phyloP scores from a whole-genome alignment of 2,797 vertebrate genomes.

The Enteromius viviparus region DNA sequence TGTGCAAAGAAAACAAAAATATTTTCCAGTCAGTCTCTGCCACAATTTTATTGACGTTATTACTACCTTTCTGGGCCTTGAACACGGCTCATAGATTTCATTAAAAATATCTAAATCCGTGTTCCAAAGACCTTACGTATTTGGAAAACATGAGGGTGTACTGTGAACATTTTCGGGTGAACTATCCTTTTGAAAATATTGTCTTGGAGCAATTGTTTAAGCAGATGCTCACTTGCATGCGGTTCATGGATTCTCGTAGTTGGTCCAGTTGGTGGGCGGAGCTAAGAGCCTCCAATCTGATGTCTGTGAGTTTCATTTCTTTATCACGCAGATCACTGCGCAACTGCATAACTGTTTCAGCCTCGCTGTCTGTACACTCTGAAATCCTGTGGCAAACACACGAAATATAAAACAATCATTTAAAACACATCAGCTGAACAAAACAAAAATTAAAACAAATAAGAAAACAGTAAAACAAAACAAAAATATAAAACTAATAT shows the following conservation, averaged over 20 bases:
- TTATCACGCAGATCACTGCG: conserved; percentile 89
- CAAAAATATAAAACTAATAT: background rate
- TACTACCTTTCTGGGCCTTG: background rate
- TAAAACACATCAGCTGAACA: background rate
- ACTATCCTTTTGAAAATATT: background rate
- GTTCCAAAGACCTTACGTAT: too few species aligned
- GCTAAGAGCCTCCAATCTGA: conserved; percentile 87
- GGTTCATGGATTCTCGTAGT: conserved; percentile 88
- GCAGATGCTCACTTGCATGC: conserved; percentile 81
- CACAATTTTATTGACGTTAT: background rate
- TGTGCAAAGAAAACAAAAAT: too few species aligned
- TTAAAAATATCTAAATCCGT: background rate
- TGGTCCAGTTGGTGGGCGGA: conserved; percentile 90
- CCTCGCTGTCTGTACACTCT: conserved; percentile 69
- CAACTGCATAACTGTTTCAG: conserved; percentile 87
- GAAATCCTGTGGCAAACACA: conserved; percentile 58
- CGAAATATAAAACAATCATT: background rate
- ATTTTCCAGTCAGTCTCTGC: too few species aligned
- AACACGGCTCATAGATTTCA: too few species aligned
- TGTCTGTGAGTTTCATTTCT: conserved; percentile 88
- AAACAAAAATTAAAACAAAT: background rate
- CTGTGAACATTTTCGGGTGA: too few species aligned
- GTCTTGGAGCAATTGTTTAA: too few species aligned
- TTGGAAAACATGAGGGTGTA: background rate
- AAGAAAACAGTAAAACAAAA: background rate